phyloP scores from a whole-genome alignment of 2,888 invertebrate genomes.

The Agriopis leucophaearia region DNA sequence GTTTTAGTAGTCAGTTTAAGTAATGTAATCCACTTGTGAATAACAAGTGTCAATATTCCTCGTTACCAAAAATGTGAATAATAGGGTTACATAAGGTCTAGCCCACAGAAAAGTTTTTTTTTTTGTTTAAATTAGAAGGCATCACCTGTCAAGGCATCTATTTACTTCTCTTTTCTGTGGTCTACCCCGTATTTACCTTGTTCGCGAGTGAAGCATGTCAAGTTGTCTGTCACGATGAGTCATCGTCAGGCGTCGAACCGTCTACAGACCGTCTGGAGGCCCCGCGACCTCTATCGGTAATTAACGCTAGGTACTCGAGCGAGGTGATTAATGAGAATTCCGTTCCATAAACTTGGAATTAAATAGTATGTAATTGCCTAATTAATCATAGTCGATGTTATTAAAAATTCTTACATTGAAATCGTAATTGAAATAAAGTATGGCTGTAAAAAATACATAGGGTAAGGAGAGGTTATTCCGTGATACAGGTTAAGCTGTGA shows the following conservation, averaged over 20 bases:
- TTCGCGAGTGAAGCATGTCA: background rate
- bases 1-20: no score
- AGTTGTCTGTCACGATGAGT: slow-evolving; percentile 8
- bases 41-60: no score
- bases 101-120: no score
- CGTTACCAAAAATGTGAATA: no score
- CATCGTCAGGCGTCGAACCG: slow-evolving; percentile 14
- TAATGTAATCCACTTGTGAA: no score
- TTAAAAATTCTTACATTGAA: slow-evolving; percentile 3
- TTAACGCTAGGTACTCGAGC: background rate
- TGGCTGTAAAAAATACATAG: background rate
- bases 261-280: slow-evolving; percentile 20
- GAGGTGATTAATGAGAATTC: slow-evolving; percentile 9
- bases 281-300: slow-evolving; percentile 17
- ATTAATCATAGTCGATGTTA: slow-evolving; percentile 2
- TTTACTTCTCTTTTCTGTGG: no score
- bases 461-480: no score
- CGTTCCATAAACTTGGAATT: slow-evolving; percentile 2
- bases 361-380: slow-evolving; percentile 2
- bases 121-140: no score
- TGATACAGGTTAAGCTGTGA: no score
- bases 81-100: no score
- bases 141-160: no score
- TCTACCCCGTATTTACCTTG: background rate
- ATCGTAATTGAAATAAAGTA: slow-evolving; percentile 2